Evolutionary conservation across 2,797 vertebrate genomes (phyloP), one percentile per base, ranked within the genome.

Genomic region (Eulemur coronatus): DNA sequence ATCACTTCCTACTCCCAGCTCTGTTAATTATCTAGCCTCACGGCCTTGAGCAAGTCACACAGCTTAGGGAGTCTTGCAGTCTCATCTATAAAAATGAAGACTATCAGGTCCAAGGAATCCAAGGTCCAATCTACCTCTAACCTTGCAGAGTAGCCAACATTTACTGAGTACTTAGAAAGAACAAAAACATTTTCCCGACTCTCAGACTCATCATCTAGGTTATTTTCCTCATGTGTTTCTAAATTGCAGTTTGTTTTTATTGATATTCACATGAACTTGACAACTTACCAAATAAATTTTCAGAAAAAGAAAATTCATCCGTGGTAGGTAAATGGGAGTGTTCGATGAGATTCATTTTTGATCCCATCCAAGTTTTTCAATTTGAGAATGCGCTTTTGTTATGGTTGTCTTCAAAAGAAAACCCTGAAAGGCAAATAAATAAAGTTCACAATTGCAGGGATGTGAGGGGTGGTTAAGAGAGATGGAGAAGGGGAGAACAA

Each of bases 281-380:
- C 94, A 59, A 98, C 99, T 99, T 99, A 99, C 99, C 99, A 98
- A 99, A 99, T 88, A 99, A 99, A 97, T 98, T 98, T 96, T 99
- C 99, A 94, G 99, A 98, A 96, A 99, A 98, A 97, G 99, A 97
- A 99, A 99, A 99, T 78, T 99, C 99, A 98, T 99, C 99, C 41
- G 96, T 97, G 95, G 98, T 97, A 91, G 99, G 98, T 98, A 99
- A 98, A 96, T 99, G 99, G 89, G 99, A 98, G 79, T 99, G 98
- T 97, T 99, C 99, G 98, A 99, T 98, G 98, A 99, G 99, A 98
- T 99, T 99, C 98, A 99, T 99, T 98, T 99, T 99, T 91, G 98
- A 98, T 98, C 99, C 99, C 98, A 99, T 98, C 98, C 99, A 99
- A 98, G 99, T n/a, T 78, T 99, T 98, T 99, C 99, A 98, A 98